Base-by-base conservation (phyloP, 2,888 invertebrate species). In the Euplagia quadripunctaria region DNA sequence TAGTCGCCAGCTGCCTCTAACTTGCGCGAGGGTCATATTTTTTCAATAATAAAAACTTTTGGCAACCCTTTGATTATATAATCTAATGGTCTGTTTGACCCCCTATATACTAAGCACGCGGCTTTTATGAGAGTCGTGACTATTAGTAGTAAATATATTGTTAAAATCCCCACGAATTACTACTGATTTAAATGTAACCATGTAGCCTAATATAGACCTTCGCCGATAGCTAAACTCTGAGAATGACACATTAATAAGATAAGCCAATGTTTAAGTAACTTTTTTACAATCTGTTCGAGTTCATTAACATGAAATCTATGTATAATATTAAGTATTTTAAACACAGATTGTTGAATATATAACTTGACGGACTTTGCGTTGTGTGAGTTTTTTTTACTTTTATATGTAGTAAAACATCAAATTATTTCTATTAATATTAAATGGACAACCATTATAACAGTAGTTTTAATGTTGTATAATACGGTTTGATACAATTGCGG, bases 61-160 rank as follows among this genome's bases (percentile, higher is more conserved):
- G 92, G 94, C 93, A 94, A 95, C 95, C 95, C 95, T 94, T 94
- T 92, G 87, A 86, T 78, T 87, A 82, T 82, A 86, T 91, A 90
- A 91, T 92, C 93, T 94, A 85, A 83, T 84, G 76, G 77, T 77
- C 69, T 64, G 70, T 72, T 65, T 90, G 88, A 89, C 90, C 93
- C 93, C 89, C 86, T 88, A 87, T 89, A 89, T 86, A 87, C 88
- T 89, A 90, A 90, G 83, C 88, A 86, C 82, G 85, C 84, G 85
- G 85, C 86, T 80, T 85, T 84, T 84, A 85, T 86, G 87, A 85
- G 79, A 77, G 74, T 79, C 75, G 80, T 84, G 82, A 81, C 87
- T 87, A 87, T 87, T 89, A 31, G 14, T 31, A 14, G 31, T 31
- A 61, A 61, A 61, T 61, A 85, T 79, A 88, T 88, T 88, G 80